Percentiles rank a stretch among this genome's conserved stretches.
These are phyloP conservation scores for Apteryx mantelli DNA, from an alignment of 2,113 vertebrate genomes.

Conservation along the genomic window DNA sequence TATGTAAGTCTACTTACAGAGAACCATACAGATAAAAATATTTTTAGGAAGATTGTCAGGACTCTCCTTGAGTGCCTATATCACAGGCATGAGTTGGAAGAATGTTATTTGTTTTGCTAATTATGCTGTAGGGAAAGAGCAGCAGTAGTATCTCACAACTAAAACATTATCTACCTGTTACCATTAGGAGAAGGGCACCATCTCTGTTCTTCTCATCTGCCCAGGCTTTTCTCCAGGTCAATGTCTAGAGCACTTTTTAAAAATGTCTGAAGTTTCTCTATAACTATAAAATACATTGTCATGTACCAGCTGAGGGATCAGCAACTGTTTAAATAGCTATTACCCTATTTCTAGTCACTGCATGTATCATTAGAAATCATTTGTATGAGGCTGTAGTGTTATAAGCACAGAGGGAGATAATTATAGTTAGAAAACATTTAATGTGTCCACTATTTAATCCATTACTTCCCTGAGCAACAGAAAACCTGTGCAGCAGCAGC, in stretches of 20 bases:
- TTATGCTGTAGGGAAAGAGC: not conserved
- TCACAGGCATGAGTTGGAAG: not conserved
- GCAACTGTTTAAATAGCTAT: conserved; percentile 50
- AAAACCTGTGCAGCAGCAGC: conserved; percentile 13
- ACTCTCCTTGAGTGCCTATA: not conserved
- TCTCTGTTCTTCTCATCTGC: not conserved
- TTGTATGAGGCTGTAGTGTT: conserved; percentile 43
- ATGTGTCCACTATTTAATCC: conserved; percentile 49
- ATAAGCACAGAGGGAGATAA: conserved; percentile 61
- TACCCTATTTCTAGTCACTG: conserved; percentile 30
- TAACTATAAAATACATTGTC: conserved; percentile 29
- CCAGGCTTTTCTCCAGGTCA: conserved; percentile 45
- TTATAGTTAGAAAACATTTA: conserved; percentile 67
- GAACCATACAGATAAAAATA: not conserved
- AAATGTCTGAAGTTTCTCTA: not conserved
- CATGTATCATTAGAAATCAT: conserved; percentile 61
- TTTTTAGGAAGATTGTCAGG: not conserved
- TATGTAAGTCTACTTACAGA: not conserved
- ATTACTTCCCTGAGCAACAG: conserved; percentile 15
- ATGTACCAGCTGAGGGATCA: conserved; percentile 7
- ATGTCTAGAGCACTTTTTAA: not conserved
- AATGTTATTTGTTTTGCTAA: conserved; percentile 5
- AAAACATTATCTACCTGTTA: conserved; percentile 14
- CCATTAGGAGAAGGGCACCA: not conserved
- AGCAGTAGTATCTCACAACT: not conserved